phyloP scores from a whole-genome alignment of 2,888 invertebrate genomes.

The Lasioglossum zephyrum region DNA sequence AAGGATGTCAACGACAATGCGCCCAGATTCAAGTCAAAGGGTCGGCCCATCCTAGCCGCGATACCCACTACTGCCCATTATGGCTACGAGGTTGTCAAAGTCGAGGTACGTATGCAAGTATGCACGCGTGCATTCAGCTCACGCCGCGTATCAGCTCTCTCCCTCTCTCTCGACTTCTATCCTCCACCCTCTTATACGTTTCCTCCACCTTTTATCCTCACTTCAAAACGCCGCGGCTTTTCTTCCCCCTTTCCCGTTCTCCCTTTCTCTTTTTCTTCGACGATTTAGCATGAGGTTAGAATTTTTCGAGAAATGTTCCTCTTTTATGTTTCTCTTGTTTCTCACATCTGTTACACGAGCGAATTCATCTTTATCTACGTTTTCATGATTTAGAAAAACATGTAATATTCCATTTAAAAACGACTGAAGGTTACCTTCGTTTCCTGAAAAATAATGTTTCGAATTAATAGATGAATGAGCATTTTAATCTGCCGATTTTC shows the following conservation, averaged over 20 bases:
- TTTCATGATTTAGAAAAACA: too few species aligned
- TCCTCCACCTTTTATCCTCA: constrained; percentile 2
- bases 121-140: constrained; percentile 6
- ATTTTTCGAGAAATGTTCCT: too few species aligned
- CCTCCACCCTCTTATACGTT: constrained; percentile 13
- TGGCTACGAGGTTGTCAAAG: constrained; percentile 91
- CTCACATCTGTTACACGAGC: too few species aligned
- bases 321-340: too few species aligned
- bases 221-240: constrained; percentile 2
- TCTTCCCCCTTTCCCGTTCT: background rate
- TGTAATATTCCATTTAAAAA: too few species aligned
- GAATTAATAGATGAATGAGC: too few species aligned
- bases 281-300: background rate
- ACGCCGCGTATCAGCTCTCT: background rate
- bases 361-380: too few species aligned
- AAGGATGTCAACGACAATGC: constrained; percentile 93
- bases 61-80: constrained; percentile 92
- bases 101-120: constrained; percentile 86
- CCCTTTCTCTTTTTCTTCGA: background rate
- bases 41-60: constrained; percentile 92
- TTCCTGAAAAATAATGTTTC: too few species aligned
- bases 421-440: too few species aligned
- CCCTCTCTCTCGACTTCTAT: background rate
- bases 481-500: too few species aligned
- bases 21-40: constrained; percentile 90